Conservation (phyloP, 2,888 invertebrate genomes). For the Conomelus anceps region DNA sequence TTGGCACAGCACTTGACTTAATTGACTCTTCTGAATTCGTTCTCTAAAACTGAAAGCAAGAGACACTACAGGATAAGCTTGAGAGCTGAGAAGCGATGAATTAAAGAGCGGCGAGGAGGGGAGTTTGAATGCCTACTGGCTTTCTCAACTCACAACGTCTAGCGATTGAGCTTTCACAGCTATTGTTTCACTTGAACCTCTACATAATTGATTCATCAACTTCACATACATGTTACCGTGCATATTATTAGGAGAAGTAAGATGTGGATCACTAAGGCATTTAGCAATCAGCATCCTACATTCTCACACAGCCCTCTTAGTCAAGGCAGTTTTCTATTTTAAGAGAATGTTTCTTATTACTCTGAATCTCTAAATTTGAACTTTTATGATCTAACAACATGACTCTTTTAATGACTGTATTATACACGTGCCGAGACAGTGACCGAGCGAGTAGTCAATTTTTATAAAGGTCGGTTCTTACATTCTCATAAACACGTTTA, state of each 20-base stretch:
- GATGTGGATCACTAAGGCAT: neutral
- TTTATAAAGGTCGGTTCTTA: too few species aligned
- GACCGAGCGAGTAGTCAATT: too few species aligned
- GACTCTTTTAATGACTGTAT: too few species aligned
- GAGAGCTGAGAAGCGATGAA: neutral
- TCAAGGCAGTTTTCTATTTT: too few species aligned
- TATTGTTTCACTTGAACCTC: neutral
- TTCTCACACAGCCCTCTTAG: too few species aligned
- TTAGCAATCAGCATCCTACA: too few species aligned
- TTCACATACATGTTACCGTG: neutral
- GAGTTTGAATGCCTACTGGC: neutral
- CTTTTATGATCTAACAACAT: too few species aligned
- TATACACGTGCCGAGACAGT: too few species aligned
- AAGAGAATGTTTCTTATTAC: too few species aligned
- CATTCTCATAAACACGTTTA: too few species aligned
- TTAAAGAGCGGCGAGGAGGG: too few species aligned
- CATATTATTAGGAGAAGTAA: neutral
- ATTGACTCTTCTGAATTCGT: neutral
- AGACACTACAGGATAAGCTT: neutral
- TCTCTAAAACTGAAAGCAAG: neutral
- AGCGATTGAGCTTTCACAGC: neutral
- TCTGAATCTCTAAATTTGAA: too few species aligned
- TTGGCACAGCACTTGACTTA: neutral
- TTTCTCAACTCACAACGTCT: neutral
- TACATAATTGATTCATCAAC: neutral